Base-by-base conservation (phyloP, 1,140 invertebrate species). In the Aphelinus certus region DNA sequence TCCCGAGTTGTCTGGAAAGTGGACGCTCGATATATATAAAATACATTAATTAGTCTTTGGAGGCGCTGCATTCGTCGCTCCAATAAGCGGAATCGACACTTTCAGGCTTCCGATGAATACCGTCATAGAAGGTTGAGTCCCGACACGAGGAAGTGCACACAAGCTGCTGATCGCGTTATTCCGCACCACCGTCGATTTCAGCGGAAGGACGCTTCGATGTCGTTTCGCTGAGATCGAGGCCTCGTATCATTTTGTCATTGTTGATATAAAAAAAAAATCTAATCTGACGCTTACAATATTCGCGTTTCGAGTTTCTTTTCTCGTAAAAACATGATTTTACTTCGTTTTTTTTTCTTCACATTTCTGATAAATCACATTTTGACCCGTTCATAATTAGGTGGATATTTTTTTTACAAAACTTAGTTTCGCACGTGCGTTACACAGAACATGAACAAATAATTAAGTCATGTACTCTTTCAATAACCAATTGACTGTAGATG, bases 61-160 rank as follows among this genome's bases (percentile, higher is more conserved):
- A 87, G 85, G 85, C 81, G 86, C 86, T 87, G 86, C 82, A 86
- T 87, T 56, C 75, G 83, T 86, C 83, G 84, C 68, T 84, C 79
- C 80, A 56, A 74, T 74, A 9, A 53, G 10, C 72, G 76, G 83
- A 86, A 86, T 78, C 82, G 83, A 87, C 83, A 79, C 81, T 83
- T 84, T 85, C 83, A 87, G 84, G 85, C 84, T 87, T 83, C 80
- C 84, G 79, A 80, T 80, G 78, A 80, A 83, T 76, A 71, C 76
- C 75, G 57, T 73, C 65, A 61, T 62, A 62, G 26, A 26, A 26
- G 26, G 26, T 26, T 26, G 26, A 26, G 26, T 26, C 26, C 26
- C 26, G 26, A 26, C 26, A 26, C 26, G 45, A 58, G 55, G 55
- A 73, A 58, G 48, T 73, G 45, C 26, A 71, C 43, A 51, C 26